Conservation (phyloP, 2,113 vertebrate genomes). For the Glaucomys volans region DNA sequence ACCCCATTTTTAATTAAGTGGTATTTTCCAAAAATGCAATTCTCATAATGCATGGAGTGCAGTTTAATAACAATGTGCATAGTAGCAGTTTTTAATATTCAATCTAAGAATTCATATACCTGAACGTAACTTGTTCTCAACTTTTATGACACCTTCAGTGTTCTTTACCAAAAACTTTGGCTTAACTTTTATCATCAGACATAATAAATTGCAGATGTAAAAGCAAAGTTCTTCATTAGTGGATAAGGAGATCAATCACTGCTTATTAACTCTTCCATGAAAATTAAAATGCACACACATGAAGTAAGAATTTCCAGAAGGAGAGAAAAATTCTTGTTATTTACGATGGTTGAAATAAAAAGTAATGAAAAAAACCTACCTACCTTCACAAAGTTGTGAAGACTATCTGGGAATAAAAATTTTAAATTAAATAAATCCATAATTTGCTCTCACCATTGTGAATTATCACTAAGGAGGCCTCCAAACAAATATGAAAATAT, state of each 20-base stretch:
- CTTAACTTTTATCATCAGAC: conserved; percentile 24
- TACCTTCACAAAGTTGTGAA: not conserved
- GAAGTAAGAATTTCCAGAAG: not conserved
- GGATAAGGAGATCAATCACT: not conserved
- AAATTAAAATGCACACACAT: not conserved
- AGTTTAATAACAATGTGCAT: not conserved
- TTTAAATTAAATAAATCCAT: not conserved
- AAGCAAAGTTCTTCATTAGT: not conserved
- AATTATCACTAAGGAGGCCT: conserved; percentile 38
- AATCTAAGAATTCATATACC: conserved; percentile 11
- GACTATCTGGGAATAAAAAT: not conserved
- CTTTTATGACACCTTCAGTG: not conserved
- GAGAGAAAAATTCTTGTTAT: not conserved
- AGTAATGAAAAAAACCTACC: not conserved
- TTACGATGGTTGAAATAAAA: not conserved
- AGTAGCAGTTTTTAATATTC: not conserved
- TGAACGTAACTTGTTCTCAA: conserved; percentile 45
- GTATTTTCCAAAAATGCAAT: not conserved
- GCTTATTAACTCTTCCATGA: not conserved
- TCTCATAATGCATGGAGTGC: not conserved
- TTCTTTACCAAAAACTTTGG: conserved; percentile 26
- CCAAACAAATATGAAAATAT: conserved; percentile 20
- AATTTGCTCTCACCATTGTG: not conserved
- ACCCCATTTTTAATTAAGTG: not conserved
- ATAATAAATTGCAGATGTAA: conserved; percentile 29